phyloP scores from a whole-genome alignment of 2,797 vertebrate species.

The Mus minutoides region DNA sequence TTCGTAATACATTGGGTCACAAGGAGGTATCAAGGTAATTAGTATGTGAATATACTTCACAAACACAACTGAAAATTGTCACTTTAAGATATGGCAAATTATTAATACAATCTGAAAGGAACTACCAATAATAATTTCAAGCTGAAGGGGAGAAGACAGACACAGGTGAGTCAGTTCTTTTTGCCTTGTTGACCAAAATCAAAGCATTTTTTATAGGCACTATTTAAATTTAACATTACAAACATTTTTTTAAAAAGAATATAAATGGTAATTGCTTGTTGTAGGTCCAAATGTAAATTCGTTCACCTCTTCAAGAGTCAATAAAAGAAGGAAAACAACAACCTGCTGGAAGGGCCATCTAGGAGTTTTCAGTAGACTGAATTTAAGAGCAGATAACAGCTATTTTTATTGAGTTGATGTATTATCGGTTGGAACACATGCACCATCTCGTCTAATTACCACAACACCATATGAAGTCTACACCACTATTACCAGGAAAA shows the following conservation, averaged over 20 bases:
- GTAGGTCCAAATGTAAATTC: neutral
- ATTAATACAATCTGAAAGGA: slow-evolving; percentile 21
- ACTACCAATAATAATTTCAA: neutral
- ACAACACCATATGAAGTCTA: neutral
- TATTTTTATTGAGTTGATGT: neutral
- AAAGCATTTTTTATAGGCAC: neutral
- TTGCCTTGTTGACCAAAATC: neutral
- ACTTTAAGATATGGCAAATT: slow-evolving; percentile 16
- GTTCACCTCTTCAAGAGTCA: slow-evolving; percentile 40
- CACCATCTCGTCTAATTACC: slow-evolving; percentile 10
- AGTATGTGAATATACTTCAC: neutral
- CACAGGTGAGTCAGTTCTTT: neutral
- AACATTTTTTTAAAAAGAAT: neutral
- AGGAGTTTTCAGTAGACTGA: neutral
- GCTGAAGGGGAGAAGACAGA: neutral
- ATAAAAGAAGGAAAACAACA: slow-evolving; percentile 18
- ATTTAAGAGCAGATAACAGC: slow-evolving; percentile 4
- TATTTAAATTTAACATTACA: slow-evolving; percentile 9
- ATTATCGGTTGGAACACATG: neutral
- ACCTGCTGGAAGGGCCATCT: neutral
- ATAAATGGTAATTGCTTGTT: neutral
- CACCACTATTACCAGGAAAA: neutral
- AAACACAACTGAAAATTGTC: neutral
- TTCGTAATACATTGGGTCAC: neutral
- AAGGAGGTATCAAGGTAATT: neutral